Evolutionary conservation across 2,888 invertebrate genomes (phyloP).

Genomic region (Melanotus villosus): DNA sequence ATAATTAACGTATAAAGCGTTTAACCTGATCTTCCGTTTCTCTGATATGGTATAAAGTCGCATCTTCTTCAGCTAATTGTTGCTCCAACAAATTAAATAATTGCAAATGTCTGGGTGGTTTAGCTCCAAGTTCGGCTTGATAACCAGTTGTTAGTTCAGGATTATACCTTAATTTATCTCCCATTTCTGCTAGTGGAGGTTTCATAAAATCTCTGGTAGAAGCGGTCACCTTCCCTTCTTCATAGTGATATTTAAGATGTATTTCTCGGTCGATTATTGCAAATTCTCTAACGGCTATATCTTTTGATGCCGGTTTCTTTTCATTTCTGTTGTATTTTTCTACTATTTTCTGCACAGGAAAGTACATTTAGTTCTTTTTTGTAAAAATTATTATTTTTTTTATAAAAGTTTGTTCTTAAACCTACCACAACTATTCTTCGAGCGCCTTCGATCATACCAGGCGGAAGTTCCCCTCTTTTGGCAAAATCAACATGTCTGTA

Average conservation of each 20-base stretch:
- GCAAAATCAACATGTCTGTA: constrained; percentile 66
- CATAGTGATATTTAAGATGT: constrained; percentile 76
- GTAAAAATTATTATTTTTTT: no score
- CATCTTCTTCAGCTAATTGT: constrained; percentile 76
- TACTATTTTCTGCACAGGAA: constrained; percentile 69
- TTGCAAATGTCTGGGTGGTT: constrained; percentile 74
- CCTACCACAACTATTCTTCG: constrained; percentile 63
- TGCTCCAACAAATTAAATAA: constrained; percentile 76
- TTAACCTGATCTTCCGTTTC: constrained; percentile 67
- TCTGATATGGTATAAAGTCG: constrained; percentile 71
- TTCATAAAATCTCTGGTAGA: constrained; percentile 77
- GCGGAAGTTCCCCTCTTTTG: constrained; percentile 58
- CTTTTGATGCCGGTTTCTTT: constrained; percentile 71
- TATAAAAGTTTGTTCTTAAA: constrained; percentile 45
- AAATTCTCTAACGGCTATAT: constrained; percentile 78
- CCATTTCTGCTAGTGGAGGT: constrained; percentile 80
- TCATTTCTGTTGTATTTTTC: constrained; percentile 77
- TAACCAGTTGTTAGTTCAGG: constrained; percentile 77
- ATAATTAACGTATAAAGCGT: no score
- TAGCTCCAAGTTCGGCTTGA: constrained; percentile 76
- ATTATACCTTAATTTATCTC: constrained; percentile 76
- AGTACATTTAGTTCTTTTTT: no score
- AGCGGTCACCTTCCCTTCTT: constrained; percentile 73
- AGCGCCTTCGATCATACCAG: constrained; percentile 58
- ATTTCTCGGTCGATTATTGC: constrained; percentile 74